Evolutionary conservation across 2,113 vertebrate genomes (phyloP), one percentile per base, ranked within the genome.

Genomic region (Actinemys pallida): DNA sequence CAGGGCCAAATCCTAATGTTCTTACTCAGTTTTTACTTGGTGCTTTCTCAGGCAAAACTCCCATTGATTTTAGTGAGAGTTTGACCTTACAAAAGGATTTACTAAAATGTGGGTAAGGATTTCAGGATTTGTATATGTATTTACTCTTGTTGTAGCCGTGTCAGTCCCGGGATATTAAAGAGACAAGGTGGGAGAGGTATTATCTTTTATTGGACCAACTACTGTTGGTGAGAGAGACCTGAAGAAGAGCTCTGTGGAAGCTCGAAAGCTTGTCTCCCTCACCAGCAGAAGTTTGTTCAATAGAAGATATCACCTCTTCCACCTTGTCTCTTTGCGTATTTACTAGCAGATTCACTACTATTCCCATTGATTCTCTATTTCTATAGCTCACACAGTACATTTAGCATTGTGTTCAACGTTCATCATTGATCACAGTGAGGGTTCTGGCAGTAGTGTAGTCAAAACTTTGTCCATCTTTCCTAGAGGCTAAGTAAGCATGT

Each of bases 311-410:
- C n/a, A 17, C 65, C 65, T 69, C 65, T 9, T n/a, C 62, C 7
- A 69, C 35, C 35, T 69, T n/a, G 31, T 69, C 16, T 39, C 31
- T 75, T 5, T 42, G 10, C 3, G 22, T 45, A 0, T 4, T 79
- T 39, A 16, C 13, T 35, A 22, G 59, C 27, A 76, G 54, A 52
- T 0, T 2, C 24, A 17, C 17, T 29, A 3, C 1, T 2, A 8
- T 0, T 22, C 5, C 12, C 78, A 80, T 1, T 0, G 7, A 14
- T 16, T 25, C 4, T 45, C 1, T 1, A 25, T 54, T 53, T 22
- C 52, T 0, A 0, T 49, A 11, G 10, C 56, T 20, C 47, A 11
- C 0, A 1, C 42, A 27, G 0, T 1, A 17, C 17, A 13, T 22
- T 29, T 42, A 24, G 39, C 8, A 12, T 49, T n/a, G 22, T n/a